Conservation (phyloP, 2,888 invertebrate genomes). For the Drosophila tanythrix region DNA sequence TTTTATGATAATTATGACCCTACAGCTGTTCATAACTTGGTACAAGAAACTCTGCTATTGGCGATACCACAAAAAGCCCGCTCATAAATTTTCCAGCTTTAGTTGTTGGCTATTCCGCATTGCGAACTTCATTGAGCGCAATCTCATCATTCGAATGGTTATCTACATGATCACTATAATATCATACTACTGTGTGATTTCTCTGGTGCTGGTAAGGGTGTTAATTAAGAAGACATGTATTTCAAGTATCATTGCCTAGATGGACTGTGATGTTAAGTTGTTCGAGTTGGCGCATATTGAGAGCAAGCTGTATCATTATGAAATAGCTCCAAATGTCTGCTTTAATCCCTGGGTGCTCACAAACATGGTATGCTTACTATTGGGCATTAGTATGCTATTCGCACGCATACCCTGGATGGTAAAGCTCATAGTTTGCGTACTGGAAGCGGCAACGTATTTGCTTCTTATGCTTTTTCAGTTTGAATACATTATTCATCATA, state of each 20-base stretch:
- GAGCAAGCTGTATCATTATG: conserved; percentile 47
- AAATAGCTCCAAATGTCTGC: conserved; percentile 46
- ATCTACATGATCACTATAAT: conserved; percentile 89
- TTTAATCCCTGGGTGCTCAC: conserved; percentile 85
- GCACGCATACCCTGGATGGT: conserved; percentile 92
- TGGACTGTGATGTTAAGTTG: conserved; percentile 45
- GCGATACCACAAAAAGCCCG: conserved; percentile 75
- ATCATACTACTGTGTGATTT: conserved; percentile 86
- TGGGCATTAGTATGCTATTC: conserved; percentile 91
- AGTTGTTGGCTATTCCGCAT: conserved; percentile 42
- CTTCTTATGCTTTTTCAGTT: conserved; percentile 88
- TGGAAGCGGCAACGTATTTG: conserved; percentile 89
- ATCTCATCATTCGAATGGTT: conserved; percentile 87
- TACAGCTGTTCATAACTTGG: conserved; percentile 90
- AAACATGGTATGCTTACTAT: conserved; percentile 86
- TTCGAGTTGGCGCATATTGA: conserved; percentile 42
- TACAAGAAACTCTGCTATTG: conserved; percentile 90
- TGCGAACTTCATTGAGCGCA: conserved; percentile 87
- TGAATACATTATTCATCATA: conserved; percentile 86
- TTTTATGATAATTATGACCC: conserved; percentile 80
- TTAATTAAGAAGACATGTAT: neutral
- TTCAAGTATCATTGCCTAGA: conserved; percentile 8
- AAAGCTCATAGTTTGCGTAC: conserved; percentile 87
- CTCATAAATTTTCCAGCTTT: neutral
- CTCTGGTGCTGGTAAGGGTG: conserved; percentile 42